Conservation (phyloP, 2,797 vertebrate species). For the Cossypha dichroa region DNA sequence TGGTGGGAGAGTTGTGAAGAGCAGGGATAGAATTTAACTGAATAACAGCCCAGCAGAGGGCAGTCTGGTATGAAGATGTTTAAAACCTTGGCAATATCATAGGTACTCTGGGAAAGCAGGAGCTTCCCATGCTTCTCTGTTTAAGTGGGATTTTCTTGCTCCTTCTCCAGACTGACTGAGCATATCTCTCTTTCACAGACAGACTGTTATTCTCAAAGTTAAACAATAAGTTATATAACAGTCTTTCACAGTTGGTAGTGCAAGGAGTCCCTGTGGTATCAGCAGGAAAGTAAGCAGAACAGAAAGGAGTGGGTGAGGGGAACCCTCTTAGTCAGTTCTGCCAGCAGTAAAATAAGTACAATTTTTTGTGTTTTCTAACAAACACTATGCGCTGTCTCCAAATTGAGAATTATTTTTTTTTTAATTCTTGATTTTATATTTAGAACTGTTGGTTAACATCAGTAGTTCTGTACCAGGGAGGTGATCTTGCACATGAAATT, state of each 20-base stretch:
- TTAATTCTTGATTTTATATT: not conserved
- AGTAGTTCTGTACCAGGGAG: not conserved
- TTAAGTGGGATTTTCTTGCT: not conserved
- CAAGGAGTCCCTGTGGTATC: not conserved
- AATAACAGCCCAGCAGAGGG: constrained; percentile 73
- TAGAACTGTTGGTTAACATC: not conserved
- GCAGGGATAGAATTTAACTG: not conserved
- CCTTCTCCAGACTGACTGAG: not conserved
- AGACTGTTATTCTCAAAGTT: not conserved
- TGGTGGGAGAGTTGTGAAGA: not conserved
- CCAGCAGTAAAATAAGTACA: not conserved
- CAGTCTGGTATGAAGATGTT: constrained; percentile 54
- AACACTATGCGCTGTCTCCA: not conserved
- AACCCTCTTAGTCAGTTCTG: not conserved
- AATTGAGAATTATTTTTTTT: not conserved
- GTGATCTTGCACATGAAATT: not conserved
- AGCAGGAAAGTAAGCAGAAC: not conserved
- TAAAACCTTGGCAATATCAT: not conserved
- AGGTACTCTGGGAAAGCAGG: not conserved
- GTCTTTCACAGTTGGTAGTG: not conserved
- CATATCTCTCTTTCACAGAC: not conserved
- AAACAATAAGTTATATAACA: constrained; percentile 14
- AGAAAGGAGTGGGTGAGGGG: not conserved
- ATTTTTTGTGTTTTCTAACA: not conserved
- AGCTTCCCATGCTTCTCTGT: not conserved